A percentile compares a stretch with the other conserved stretches of the same genome.
These are phyloP conservation scores for Lutjanus erythropterus DNA, from an alignment of 2,113 vertebrate species.

Conservation along the genomic window DNA sequence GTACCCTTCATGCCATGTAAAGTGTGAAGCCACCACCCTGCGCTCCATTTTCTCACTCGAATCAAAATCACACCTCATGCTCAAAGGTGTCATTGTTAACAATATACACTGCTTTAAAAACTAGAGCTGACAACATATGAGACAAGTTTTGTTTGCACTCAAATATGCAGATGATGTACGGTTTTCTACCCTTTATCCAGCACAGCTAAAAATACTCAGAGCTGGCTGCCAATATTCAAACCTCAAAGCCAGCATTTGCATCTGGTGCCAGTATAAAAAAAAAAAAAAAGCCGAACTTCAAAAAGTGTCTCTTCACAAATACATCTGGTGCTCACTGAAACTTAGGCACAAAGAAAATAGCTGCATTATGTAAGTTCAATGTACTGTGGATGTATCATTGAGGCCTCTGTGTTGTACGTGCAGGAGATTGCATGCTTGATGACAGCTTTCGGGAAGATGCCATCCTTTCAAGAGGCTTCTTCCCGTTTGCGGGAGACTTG, in stretches of 20 bases:
- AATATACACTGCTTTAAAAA: background rate
- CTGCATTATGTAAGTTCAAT: slow-evolving; percentile 86
- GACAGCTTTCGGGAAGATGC: slow-evolving; percentile 89
- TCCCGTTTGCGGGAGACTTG: slow-evolving; percentile 86
- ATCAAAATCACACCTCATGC: background rate
- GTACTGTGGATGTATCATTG: slow-evolving; percentile 87
- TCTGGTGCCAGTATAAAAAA: background rate
- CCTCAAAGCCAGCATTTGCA: slow-evolving; percentile 7
- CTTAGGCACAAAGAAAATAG: slow-evolving; percentile 93
- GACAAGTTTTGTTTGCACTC: slow-evolving; percentile 7
- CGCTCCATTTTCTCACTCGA: background rate
- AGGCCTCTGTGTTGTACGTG: slow-evolving; percentile 92
- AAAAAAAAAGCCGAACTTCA: slow-evolving; percentile 42
- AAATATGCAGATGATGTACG: slow-evolving; percentile 14
- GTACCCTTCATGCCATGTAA: background rate
- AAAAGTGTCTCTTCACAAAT: slow-evolving; percentile 47
- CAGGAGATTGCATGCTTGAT: slow-evolving; percentile 92
- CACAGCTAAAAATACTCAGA: slow-evolving; percentile 1
- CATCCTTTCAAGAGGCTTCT: slow-evolving; percentile 88
- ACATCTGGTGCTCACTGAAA: slow-evolving; percentile 63
- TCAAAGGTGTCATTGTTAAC: slow-evolving; percentile 2
- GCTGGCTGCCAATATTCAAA: slow-evolving; percentile 21
- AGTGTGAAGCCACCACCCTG: background rate
- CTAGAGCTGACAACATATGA: background rate
- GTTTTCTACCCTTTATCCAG: background rate